Evolutionary conservation across 2,113 vertebrate genomes (phyloP), one percentile per base, ranked within the genome.

Genomic region (Hypanus sabinus): DNA sequence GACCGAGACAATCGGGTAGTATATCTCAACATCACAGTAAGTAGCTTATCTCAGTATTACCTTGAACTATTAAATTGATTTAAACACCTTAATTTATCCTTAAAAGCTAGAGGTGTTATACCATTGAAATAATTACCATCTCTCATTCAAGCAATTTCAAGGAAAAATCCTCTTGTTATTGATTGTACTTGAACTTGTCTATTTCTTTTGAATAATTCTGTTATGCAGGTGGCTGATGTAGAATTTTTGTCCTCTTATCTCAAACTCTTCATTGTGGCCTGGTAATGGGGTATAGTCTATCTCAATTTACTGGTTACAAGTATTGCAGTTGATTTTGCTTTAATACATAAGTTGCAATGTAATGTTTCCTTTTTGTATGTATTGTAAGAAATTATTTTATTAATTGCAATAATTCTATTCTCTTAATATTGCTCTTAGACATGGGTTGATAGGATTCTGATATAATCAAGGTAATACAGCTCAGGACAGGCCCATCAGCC

Each of bases 1-100:
- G 98, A 99, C 94, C 94, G 95, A 94, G 94, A 94, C 16, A 98
- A 97, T 68, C 96, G 96, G 16, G 98, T 97, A 6, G 98, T 99
- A 94, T 99, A 98, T 96, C 97, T 99, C 94, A 99, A 99, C 95
- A 97, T 99, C 60, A 99, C 98, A 6, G 99, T 99, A 96, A 97
- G 98, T 97, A 6, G 98, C 99, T 94, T 99, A 98, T 96, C 97
- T 99, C 94, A 99, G 99, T 95, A 97, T 99, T 57, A 99, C 68
- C 38, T 12, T 73, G 68, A 93, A 30, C 18, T 73, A 70, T 75
- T 73, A 55, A 27, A 27, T 93, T 46, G 38, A 20, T 71, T 18
- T 73, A 22, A 22, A 24, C 18, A 24, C 71, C 5, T 20, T 73
- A 3, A 73, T 24, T 65, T 24, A 70, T 70, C 18, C 68, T 18